Evolutionary conservation across 2,888 invertebrate species (phyloP), one percentile per base, ranked within the genome.

Genomic region (Acleris literana): DNA sequence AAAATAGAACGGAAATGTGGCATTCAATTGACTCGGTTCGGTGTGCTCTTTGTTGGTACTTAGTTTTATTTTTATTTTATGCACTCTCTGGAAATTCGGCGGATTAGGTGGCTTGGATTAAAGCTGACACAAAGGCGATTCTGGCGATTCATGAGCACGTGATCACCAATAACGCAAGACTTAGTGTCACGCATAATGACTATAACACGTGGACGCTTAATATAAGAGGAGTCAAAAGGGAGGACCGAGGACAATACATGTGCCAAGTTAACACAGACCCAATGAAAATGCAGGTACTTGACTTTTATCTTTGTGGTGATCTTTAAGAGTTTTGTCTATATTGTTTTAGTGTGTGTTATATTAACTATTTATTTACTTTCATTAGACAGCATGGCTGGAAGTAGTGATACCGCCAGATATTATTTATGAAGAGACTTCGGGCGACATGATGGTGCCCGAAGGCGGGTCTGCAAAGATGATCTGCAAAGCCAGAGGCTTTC

Each of bases 221-320:
- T 88, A 97, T 98, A 84, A 94, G 96, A 75, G 95, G 95, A 75
- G 97, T 97, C 75, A 95, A 95, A 84, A 94, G 96, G 77, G 97
- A 97, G 85, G 98, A 98, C 91, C 93, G 97, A 70, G 98, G 98
- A 78, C 95, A 96, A 86, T 97, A 97, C 87, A 97, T 97, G 97
- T 97, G 97, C 93, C 98, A 98, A 94, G 97, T 98, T 81, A 98
- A 98, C 90, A 98, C 97, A 68, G 96, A 97, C 89, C 97, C 97
- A 56, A 97, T 97, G 97, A 97, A 97, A 93, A 97, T 97, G 95
- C 97, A 97, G 96, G 97, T 97, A 93, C 91, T 87, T 79, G 13
- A 13, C 13, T 13, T 39, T 13, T 9, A 39, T 39, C 1, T 39
- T 11, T 33, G 33, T 33, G 3, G 33, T 33, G 9, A 1, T 33